phyloP scores from a whole-genome alignment of 2,888 invertebrate genomes.

The Antheraea yamamai region DNA sequence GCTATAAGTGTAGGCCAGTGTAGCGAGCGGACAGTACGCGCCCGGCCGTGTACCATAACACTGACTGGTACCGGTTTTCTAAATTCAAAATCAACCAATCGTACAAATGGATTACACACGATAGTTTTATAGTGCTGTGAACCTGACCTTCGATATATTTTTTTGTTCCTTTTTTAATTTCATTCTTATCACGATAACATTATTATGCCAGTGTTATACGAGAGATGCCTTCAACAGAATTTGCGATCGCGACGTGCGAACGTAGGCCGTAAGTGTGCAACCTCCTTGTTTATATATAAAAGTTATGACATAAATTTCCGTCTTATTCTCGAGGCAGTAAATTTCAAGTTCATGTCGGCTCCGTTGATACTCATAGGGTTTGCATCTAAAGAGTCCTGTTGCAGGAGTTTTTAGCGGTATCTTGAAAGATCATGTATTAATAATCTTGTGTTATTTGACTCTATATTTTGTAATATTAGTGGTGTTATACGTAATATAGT shows the following conservation, averaged over 20 bases:
- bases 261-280: constrained; percentile 66
- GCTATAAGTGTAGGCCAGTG: constrained; percentile 68
- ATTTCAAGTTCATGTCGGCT: constrained; percentile 32
- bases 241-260: constrained; percentile 58
- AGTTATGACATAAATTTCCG: constrained; percentile 34
- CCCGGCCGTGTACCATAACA: constrained; percentile 71
- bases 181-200: constrained; percentile 30
- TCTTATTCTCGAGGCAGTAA: constrained; percentile 39
- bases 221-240: constrained; percentile 64
- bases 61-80: constrained; percentile 66
- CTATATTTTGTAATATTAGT: too few species aligned
- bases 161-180: constrained; percentile 9
- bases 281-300: constrained; percentile 37
- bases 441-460: too few species aligned
- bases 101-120: constrained; percentile 54
- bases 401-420: too few species aligned
- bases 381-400: background rate
- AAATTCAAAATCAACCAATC: constrained; percentile 47
- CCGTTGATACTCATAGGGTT: constrained; percentile 5
- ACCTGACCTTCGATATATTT: constrained; percentile 55
- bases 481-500: too few species aligned
- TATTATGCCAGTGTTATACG: constrained; percentile 67
- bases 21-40: constrained; percentile 72
- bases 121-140: constrained; percentile 55
- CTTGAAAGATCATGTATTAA: too few species aligned